Conservation (phyloP, 2,797 vertebrate genomes). For the Cyclopterus lumpus region DNA sequence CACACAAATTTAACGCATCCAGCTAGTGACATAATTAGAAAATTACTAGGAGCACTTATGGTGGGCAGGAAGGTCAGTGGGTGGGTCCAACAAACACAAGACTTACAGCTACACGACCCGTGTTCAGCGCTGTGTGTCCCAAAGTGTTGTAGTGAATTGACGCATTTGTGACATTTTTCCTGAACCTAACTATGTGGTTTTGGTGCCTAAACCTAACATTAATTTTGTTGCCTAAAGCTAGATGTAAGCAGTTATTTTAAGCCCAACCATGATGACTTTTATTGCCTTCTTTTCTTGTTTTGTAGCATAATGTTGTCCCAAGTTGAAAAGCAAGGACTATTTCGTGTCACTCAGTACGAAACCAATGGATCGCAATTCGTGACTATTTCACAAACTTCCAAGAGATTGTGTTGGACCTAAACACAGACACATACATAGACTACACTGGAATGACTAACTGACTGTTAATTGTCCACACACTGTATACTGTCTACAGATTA, state of each 20-base stretch:
- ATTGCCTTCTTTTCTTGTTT: background rate
- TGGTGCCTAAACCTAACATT: background rate
- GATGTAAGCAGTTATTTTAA: too few relatives aligned
- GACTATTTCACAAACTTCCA: background rate
- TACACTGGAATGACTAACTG: conserved; percentile 38
- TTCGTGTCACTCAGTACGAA: background rate
- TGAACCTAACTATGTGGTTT: background rate
- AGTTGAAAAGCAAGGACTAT: background rate
- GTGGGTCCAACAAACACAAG: background rate
- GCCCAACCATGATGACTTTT: too few relatives aligned
- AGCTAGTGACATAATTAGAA: background rate
- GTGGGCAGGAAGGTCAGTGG: background rate
- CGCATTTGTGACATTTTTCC: too few relatives aligned
- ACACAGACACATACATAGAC: conserved; percentile 17
- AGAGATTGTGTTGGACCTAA: background rate
- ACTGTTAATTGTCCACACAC: conserved; percentile 59
- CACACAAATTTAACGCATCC: background rate
- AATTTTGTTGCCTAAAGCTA: background rate
- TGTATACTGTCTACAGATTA: conserved; percentile 31
- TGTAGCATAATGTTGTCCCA: background rate
- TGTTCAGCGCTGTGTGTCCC: background rate
- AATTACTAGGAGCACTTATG: background rate
- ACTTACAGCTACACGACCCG: too few relatives aligned
- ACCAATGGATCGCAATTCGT: background rate
- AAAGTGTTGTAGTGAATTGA: background rate